Evolutionary conservation across 2,113 vertebrate species (phyloP).

Genomic region (Kobus ellipsiprymnus): DNA sequence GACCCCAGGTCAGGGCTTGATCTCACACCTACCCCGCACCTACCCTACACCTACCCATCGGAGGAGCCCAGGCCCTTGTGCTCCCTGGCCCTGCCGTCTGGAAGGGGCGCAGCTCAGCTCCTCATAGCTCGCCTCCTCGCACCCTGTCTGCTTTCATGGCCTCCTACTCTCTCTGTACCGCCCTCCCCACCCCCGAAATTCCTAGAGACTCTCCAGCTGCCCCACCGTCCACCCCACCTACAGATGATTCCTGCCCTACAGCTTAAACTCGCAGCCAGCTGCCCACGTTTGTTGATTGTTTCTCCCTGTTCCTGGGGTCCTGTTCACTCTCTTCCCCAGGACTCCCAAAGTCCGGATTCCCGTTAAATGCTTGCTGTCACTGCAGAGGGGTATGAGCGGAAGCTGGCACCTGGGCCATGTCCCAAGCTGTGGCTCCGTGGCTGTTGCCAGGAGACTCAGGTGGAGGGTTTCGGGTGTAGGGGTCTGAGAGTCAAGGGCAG

Average conservation of each 20-base stretch:
- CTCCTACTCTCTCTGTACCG: not conserved
- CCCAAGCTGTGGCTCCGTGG: not conserved
- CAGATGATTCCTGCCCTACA: not conserved
- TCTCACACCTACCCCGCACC: not conserved
- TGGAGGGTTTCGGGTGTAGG: not conserved
- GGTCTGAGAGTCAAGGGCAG: not conserved
- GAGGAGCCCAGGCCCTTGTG: not conserved
- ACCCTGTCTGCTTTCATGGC: not conserved
- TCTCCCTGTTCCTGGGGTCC: not conserved
- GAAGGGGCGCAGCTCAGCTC: not conserved
- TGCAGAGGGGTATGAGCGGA: not conserved
- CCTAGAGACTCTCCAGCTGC: not conserved
- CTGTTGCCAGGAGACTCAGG: not conserved
- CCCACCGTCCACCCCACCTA: not conserved
- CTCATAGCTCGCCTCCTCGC: not conserved
- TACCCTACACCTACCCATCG: not conserved
- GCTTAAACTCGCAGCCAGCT: not conserved
- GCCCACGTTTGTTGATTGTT: not conserved
- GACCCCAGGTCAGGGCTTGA: not conserved
- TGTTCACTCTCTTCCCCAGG: not conserved
- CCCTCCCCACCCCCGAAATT: not conserved
- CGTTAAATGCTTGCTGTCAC: not conserved
- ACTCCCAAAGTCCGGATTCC: not conserved
- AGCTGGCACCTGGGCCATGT: not conserved
- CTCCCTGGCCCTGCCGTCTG: not conserved